Conservation (phyloP, 1,140 invertebrate species). For the Leucophenga varia region DNA sequence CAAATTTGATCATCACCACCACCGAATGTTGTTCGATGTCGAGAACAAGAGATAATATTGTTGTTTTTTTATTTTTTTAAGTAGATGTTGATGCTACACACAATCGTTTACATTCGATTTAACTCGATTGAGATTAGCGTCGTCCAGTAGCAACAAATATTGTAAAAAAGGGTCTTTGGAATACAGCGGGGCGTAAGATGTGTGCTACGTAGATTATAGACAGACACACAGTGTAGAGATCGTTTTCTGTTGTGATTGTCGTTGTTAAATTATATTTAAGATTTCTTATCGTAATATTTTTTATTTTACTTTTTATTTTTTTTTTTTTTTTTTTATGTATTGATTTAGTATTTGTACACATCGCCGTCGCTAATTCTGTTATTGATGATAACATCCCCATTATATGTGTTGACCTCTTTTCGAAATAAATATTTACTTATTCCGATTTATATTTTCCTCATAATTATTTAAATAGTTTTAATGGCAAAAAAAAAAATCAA, state of each 20-base stretch:
- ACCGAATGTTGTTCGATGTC: constrained; percentile 23
- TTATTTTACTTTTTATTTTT: not conserved
- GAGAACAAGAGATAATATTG: constrained; percentile 57
- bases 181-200: no score
- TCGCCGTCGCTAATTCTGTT: constrained; percentile 1
- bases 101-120: constrained; percentile 23
- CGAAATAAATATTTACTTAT: constrained; percentile 10
- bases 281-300: constrained; percentile 50
- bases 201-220: not conserved
- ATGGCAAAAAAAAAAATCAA: no score
- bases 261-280: constrained; percentile 51
- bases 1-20: no score
- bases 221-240: not conserved
- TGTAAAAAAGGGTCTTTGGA: not conserved
- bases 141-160: constrained; percentile 17
- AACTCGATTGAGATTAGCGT: constrained; percentile 7
- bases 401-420: constrained; percentile 54
- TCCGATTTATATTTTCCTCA: no score
- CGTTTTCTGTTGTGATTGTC: constrained; percentile 19
- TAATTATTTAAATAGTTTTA: no score
- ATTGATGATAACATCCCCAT: constrained; percentile 54
- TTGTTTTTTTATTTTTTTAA: constrained; percentile 49
- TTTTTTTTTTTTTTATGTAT: constrained; percentile 42
- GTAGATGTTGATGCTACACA: constrained; percentile 49
- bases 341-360: constrained; percentile 55